Conservation (phyloP, 2,113 vertebrate genomes). For the Protomyctophum bolini region DNA sequence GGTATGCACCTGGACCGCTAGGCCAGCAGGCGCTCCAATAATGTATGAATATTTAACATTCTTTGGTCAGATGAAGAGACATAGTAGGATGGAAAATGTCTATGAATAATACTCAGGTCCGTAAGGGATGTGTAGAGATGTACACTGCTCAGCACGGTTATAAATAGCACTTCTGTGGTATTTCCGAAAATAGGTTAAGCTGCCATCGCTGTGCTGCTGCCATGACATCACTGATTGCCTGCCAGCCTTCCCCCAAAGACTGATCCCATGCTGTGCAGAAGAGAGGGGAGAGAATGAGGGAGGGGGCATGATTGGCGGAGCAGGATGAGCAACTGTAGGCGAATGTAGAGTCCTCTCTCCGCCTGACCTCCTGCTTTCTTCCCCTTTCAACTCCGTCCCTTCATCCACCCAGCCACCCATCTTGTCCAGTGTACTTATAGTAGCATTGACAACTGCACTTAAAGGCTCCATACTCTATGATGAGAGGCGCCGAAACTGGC, state of each 20-base stretch:
- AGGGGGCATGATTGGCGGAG: background rate
- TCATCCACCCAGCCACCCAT: conserved; percentile 54
- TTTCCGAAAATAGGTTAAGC: conserved; percentile 87
- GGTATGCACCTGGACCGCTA: no score
- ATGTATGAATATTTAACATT: conserved; percentile 24
- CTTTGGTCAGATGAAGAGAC: conserved; percentile 25
- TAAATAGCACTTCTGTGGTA: conserved; percentile 81
- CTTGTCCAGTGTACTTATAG: conserved; percentile 18
- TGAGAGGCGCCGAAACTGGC: conserved; percentile 55
- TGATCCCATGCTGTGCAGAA: conserved; percentile 58
- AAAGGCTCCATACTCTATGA: conserved; percentile 57
- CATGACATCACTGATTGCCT: conserved; percentile 82
- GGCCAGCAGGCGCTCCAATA: background rate
- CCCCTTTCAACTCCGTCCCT: conserved; percentile 16
- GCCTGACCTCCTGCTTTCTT: conserved; percentile 37
- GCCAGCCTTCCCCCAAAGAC: conserved; percentile 74
- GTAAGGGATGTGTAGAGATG: conserved; percentile 70
- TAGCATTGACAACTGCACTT: conserved; percentile 34
- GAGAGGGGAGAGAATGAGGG: conserved; percentile 30
- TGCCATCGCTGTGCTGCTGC: conserved; percentile 80
- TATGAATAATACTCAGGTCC: conserved; percentile 61
- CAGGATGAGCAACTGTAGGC: conserved; percentile 61
- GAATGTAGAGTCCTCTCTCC: conserved; percentile 39
- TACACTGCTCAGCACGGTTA: conserved; percentile 77
- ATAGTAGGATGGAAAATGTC: conserved; percentile 49